Evolutionary conservation across 2,888 invertebrate genomes (phyloP).

Genomic region (Lasioglossum malachurum): DNA sequence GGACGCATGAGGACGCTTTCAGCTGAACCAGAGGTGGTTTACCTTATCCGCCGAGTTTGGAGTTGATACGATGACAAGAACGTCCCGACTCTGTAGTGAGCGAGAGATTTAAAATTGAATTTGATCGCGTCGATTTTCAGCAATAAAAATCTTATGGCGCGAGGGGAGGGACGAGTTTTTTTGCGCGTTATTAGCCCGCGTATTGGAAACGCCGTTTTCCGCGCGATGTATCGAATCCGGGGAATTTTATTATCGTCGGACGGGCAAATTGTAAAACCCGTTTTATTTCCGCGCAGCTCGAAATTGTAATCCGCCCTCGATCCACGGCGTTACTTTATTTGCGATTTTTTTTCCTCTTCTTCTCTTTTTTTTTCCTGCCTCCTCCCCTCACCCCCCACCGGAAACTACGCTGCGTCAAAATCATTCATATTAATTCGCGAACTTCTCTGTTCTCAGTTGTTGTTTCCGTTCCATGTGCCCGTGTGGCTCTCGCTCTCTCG

Average conservation of each 20-base stretch:
- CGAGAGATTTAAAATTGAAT: constrained; percentile 3
- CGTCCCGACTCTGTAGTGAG: background rate
- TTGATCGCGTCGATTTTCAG: background rate
- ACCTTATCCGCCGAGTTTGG: background rate
- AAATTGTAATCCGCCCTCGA: constrained; percentile 30
- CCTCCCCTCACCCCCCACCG: background rate
- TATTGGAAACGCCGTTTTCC: constrained; percentile 20
- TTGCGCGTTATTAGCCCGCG: constrained; percentile 42
- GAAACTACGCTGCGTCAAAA: background rate
- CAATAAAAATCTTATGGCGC: constrained; percentile 7
- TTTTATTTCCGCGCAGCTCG: constrained; percentile 38
- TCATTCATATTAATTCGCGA: background rate
- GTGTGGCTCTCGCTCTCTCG: no score
- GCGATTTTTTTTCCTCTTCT: constrained; percentile 28
- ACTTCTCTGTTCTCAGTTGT: background rate
- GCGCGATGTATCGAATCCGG: constrained; percentile 35
- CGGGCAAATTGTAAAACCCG: constrained; percentile 36
- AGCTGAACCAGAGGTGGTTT: background rate
- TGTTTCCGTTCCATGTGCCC: background rate
- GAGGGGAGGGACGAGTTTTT: background rate
- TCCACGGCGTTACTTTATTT: constrained; percentile 29
- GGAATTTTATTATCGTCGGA: constrained; percentile 50
- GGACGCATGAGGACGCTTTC: no score
- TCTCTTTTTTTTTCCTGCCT: background rate
- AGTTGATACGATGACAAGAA: background rate